Evolutionary conservation across 2,888 invertebrate species (phyloP).

Genomic region (Helleia helle): DNA sequence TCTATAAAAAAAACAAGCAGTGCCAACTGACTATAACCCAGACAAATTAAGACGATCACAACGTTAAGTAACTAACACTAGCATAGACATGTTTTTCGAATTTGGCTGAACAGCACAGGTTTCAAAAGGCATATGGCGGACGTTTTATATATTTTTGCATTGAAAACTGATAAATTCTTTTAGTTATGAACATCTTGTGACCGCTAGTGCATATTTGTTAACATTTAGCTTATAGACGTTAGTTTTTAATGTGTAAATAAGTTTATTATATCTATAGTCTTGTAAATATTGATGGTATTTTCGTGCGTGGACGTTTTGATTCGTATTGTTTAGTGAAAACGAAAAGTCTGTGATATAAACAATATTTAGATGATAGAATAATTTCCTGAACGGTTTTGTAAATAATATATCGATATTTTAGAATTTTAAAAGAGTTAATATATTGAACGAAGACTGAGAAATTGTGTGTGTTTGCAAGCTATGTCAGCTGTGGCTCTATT

Average conservation of each 20-base stretch:
- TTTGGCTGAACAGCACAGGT: constrained; percentile 47
- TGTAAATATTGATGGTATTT: constrained; percentile 72
- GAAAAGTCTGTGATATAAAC: constrained; percentile 78
- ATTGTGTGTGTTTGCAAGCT: constrained; percentile 59
- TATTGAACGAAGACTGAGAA: constrained; percentile 71
- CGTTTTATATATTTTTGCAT: constrained; percentile 75
- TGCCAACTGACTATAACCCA: constrained; percentile 59
- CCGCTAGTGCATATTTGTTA: constrained; percentile 70
- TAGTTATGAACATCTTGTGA: constrained; percentile 73
- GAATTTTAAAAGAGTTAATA: constrained; percentile 65
- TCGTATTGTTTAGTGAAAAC: constrained; percentile 73
- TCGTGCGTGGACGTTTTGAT: constrained; percentile 74
- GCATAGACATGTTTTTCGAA: constrained; percentile 20
- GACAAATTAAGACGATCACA: constrained; percentile 29
- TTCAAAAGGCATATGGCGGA: constrained; percentile 75
- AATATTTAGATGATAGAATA: constrained; percentile 70
- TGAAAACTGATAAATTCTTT: constrained; percentile 73
- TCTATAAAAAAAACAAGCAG: constrained; percentile 39
- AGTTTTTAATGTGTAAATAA: constrained; percentile 73
- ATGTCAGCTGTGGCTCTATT: constrained; percentile 71
- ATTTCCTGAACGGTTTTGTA: constrained; percentile 69
- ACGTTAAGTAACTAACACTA: constrained; percentile 14
- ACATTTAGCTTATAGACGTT: constrained; percentile 68
- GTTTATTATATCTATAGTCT: constrained; percentile 67
- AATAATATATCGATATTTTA: constrained; percentile 69